Evolutionary conservation across 2,888 invertebrate species (phyloP), one percentile per base, ranked within the genome.

Genomic region (Coremacera marginata): DNA sequence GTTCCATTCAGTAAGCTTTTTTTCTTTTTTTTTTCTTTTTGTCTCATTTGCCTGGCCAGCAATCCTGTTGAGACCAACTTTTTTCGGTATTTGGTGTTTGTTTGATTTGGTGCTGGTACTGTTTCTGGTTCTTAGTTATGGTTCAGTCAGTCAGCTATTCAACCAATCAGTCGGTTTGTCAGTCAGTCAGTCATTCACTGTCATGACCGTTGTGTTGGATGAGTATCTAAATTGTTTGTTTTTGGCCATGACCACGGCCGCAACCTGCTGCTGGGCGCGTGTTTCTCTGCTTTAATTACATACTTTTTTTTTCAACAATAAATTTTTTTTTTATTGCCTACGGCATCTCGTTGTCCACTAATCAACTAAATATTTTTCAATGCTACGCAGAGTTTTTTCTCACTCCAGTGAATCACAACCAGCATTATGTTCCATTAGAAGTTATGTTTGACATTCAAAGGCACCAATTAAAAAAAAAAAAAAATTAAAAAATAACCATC

Each of bases 241-340:
- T 52, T 55, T 27, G 63, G 63, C 55, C 19, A 55, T 55, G 22
- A 55, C 22, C 55, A 55, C 7, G 55, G 22, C 19, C 22, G 16
- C 25, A 16, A 34, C 19, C 11, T 31, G 27, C 62, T 31, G 31
- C 16, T 31, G 37, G 62, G 62, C 62, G 62, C 31, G 34, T 34
- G 63, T 5, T 34, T 63, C 34, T 44, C 34, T 67, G 22, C 67
- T n/a, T 67, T 67, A 67, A 67, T 67, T 67, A 67, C 44, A 44
- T 11, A 44, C 44, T 37, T 49, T 49, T 44, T 67, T 37, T 4
- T 7, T 11, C 14, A 44, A 44, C 44, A 14, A 37, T 1, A 1
- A 7, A 22, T 31, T 63, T 8, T 63, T 34, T 63, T 9, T 67
- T 9, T 9, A 9, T 44, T 22, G 4, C 67, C 37, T 44, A 2